phyloP scores from a whole-genome alignment of 92 coral and sea anemone species.

The Virgularia gustaviana region DNA sequence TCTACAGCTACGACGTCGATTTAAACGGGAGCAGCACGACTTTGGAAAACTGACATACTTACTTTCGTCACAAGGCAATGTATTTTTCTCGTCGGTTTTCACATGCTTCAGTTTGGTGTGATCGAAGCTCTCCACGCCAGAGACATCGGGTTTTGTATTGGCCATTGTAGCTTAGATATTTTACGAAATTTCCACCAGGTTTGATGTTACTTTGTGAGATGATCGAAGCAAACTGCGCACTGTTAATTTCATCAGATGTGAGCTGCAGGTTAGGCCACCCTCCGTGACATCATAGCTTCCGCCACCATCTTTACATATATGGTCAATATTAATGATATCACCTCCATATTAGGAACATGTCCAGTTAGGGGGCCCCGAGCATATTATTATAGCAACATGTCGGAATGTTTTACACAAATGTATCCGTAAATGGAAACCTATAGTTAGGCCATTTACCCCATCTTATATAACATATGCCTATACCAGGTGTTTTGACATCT shows the following conservation, averaged over 20 bases:
- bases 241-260: not conserved
- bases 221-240: not conserved
- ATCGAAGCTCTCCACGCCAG: conserved; percentile 70
- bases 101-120: conserved; percentile 82
- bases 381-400: not conserved
- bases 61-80: conserved; percentile 88
- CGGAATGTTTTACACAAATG: too few species aligned
- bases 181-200: conserved; percentile 1
- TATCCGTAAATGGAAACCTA: conserved; percentile 6
- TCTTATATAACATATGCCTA: too few species aligned
- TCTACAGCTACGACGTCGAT: too few species aligned
- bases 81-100: conserved; percentile 76
- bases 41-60: too few species aligned
- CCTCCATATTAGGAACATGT: conserved; percentile 12
- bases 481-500: too few species aligned
- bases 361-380: not conserved
- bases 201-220: not conserved
- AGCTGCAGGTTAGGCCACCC: not conserved
- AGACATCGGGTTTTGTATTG: conserved; percentile 63
- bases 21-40: too few species aligned
- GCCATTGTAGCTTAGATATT: conserved; percentile 48
- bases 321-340: conserved; percentile 21
- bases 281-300: conserved; percentile 17
- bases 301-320: conserved; percentile 17
- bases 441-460: too few species aligned